A percentile compares a stretch with the other conserved stretches of the same genome.
These are phyloP conservation scores for Pasiphila rectangulata DNA, from an alignment of 2,888 invertebrate genomes.

Conservation along the genomic window DNA sequence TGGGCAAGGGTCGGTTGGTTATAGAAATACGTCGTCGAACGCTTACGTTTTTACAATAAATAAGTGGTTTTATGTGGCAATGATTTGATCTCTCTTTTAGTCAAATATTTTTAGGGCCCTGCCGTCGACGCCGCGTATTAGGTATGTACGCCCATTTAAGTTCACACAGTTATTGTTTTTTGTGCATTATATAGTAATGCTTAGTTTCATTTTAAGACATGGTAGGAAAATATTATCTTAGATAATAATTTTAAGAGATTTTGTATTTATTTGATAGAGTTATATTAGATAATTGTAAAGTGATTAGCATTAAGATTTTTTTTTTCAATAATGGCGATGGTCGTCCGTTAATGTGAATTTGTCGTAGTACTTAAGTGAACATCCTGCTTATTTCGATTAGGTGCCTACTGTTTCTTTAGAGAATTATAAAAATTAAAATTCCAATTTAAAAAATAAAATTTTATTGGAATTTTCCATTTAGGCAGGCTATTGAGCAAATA, in stretches of 20 bases:
- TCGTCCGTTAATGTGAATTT: slow-evolving; percentile 65
- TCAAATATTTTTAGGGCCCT: slow-evolving; percentile 83
- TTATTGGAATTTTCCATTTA: slow-evolving; percentile 8
- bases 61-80: slow-evolving; percentile 76
- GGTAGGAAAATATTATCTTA: slow-evolving; percentile 78
- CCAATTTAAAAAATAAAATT: not conserved
- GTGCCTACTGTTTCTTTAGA: slow-evolving; percentile 10
- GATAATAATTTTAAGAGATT: slow-evolving; percentile 71
- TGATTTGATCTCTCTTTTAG: slow-evolving; percentile 88
- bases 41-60: slow-evolving; percentile 59
- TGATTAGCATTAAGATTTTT: slow-evolving; percentile 70
- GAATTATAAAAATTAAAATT: slow-evolving; percentile 1
- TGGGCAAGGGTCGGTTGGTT: too few species aligned
- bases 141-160: slow-evolving; percentile 49
- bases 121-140: slow-evolving; percentile 50
- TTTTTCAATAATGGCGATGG: slow-evolving; percentile 75
- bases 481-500: slow-evolving; percentile 28
- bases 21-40: too few species aligned
- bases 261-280: slow-evolving; percentile 81
- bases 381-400: slow-evolving; percentile 61
- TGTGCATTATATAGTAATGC: slow-evolving; percentile 67
- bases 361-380: slow-evolving; percentile 73
- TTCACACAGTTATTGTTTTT: slow-evolving; percentile 57
- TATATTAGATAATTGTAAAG: slow-evolving; percentile 81
- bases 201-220: slow-evolving; percentile 71